Evolutionary conservation across 1,140 invertebrate genomes (phyloP).

Genomic region (Adoxophyes honmai): DNA sequence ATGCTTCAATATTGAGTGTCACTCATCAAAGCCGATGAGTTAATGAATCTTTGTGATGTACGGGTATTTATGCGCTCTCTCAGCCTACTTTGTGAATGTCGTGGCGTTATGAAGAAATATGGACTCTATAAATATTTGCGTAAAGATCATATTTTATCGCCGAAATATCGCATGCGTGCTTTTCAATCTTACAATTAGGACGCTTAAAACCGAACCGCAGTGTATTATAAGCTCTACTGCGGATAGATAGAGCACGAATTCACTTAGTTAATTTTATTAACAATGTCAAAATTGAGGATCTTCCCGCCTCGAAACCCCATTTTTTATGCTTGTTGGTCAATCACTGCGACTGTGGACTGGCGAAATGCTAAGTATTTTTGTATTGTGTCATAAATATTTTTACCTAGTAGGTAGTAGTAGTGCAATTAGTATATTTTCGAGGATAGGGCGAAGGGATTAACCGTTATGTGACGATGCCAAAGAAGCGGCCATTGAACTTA

Average conservation of each 20-base stretch:
- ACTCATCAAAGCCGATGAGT: constrained; percentile 43
- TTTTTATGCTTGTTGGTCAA: constrained; percentile 75
- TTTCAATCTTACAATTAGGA: constrained; percentile 71
- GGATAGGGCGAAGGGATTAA: no score
- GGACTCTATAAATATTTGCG: constrained; percentile 43
- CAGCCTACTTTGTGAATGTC: constrained; percentile 72
- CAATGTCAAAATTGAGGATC: constrained; percentile 43
- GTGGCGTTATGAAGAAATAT: constrained; percentile 39
- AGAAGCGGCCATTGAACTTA: no score
- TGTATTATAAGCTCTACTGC: constrained; percentile 48
- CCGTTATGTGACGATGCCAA: no score
- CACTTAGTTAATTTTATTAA: constrained; percentile 18
- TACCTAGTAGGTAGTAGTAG: no score
- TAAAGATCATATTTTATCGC: constrained; percentile 61
- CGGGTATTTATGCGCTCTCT: constrained; percentile 67
- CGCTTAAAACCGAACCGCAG: constrained; percentile 38
- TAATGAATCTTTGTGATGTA: constrained; percentile 70
- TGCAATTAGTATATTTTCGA: no score
- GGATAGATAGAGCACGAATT: constrained; percentile 38
- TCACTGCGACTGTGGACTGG: constrained; percentile 46
- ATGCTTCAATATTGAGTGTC: constrained; percentile 34
- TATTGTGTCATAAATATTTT: no score
- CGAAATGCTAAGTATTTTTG: no score
- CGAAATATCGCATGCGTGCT: constrained; percentile 38
- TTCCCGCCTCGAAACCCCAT: constrained; percentile 74